Evolutionary conservation across 1,140 invertebrate genomes (phyloP), one percentile per base, ranked within the genome.

Genomic region (Zophobas morio): DNA sequence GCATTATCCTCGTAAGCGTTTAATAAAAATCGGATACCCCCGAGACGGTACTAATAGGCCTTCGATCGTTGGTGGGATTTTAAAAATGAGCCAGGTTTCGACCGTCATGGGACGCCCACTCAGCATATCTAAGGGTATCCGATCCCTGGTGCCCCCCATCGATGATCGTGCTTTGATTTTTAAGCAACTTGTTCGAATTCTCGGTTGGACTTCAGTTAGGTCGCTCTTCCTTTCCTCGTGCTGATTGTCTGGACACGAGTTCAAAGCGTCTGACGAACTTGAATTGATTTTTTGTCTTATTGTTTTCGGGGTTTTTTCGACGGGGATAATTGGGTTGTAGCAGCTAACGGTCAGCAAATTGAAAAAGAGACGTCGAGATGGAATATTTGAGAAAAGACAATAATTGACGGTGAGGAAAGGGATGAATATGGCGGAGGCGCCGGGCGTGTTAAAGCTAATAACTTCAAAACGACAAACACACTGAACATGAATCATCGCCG

Each of bases 251-350:
- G 60, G 60, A 66, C 60, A 66, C 39, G 39, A 66, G 60, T 66
- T 66, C 60, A 66, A 66, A 66, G 60, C 60, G 60, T 66, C 60
- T 66, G 60, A 66, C 60, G 60, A 66, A 66, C 60, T 66, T 32
- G 39, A 66, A 66, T 66, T 66, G 60, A 66, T 66, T 66, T 66
- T 66, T 66, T 40, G n/a, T 6, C 20, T 2, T 66, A 42, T 66
- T 66, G 60, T 66, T 42, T 66, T 66, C 5, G 60, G 2, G 20
- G 39, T n/a, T 63, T 66, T 66, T 66, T 46, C 35, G 20, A 6
- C 3, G 1, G 6, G 35, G 60, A 66, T 66, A 66, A 66, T 66
- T 66, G 60, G 60, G 60, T 20, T 39, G 56, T 60, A 60, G 34
- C 56, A 6, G 8, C 42, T 8, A 8, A 46, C 3, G 8, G 56